These are phyloP conservation scores for Pangasianodon hypophthalmus DNA, from an alignment of 2,113 vertebrate genomes.

Conservation along the genomic window DNA sequence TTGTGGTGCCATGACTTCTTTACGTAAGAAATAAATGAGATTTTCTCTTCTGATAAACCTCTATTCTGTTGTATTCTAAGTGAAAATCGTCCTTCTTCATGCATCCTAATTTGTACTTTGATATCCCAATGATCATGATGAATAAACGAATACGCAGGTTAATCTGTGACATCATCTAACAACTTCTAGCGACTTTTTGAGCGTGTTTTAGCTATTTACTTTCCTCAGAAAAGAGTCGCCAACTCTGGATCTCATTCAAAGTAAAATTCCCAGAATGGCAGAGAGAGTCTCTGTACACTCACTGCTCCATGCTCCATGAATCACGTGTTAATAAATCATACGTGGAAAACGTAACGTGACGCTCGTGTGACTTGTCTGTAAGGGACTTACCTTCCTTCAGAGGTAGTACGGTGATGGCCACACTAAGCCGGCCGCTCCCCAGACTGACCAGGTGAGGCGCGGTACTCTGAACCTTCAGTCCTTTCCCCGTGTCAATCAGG, in stretches of 20 bases:
- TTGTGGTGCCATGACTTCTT: too few species aligned
- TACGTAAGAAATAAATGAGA: too few species aligned
- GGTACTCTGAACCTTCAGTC: conserved; percentile 76
- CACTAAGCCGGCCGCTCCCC: conserved; percentile 78
- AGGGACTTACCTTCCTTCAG: conserved; percentile 75
- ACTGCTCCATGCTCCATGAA: not conserved
- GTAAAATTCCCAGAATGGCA: not conserved
- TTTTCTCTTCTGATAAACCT: not conserved
- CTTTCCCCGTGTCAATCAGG: conserved; percentile 77
- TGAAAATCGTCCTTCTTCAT: not conserved
- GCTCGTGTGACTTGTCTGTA: not conserved
- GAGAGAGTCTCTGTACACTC: not conserved
- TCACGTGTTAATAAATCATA: not conserved
- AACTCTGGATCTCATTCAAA: not conserved
- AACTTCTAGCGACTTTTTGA: not conserved
- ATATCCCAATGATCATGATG: not conserved
- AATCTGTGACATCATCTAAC: not conserved
- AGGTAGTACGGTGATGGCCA: conserved; percentile 79
- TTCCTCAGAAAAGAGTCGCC: too few species aligned
- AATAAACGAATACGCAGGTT: not conserved
- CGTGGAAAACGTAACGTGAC: not conserved
- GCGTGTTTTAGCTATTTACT: too few species aligned
- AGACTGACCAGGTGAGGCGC: conserved; percentile 79
- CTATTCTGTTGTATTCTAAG: not conserved
- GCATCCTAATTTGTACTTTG: not conserved